Evolutionary conservation across 1,140 invertebrate genomes (phyloP).

Genomic region (Panonychus citri): DNA sequence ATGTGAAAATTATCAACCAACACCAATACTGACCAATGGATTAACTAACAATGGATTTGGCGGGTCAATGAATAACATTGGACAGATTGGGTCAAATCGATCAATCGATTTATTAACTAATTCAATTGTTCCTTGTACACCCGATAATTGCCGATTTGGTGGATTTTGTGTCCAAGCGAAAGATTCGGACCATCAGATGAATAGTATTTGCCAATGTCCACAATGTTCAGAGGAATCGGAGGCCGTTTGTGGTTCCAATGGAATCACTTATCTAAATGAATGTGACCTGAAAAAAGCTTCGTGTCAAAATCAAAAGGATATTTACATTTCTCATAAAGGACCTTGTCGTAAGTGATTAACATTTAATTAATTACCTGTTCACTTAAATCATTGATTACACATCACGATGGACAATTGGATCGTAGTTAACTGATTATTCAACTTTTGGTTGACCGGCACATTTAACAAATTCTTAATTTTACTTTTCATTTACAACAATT

Average conservation of each 20-base stretch:
- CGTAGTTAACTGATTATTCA: too few relatives aligned
- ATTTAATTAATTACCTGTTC: too few relatives aligned
- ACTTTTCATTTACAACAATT: too few relatives aligned
- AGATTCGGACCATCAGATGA: background rate
- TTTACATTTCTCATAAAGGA: background rate
- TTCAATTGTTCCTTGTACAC: background rate
- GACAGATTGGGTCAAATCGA: too few relatives aligned
- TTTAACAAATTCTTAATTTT: too few relatives aligned
- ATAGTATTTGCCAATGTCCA: background rate
- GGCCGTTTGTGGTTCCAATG: conserved; percentile 59
- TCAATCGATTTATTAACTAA: too few relatives aligned
- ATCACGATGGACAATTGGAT: background rate
- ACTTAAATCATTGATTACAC: background rate
- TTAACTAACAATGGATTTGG: too few relatives aligned
- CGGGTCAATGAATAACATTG: too few relatives aligned
- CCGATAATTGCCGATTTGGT: background rate
- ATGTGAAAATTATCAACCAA: background rate
- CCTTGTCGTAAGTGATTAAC: conserved; percentile 3
- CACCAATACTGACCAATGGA: background rate
- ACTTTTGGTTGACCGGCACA: too few relatives aligned
- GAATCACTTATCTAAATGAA: conserved; percentile 44
- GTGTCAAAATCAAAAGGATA: conserved; percentile 31
- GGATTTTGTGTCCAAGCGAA: background rate
- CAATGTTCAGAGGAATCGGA: conserved; percentile 13
- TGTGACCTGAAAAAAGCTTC: conserved; percentile 40